Evolutionary conservation across 2,113 vertebrate species (phyloP).

Genomic region (Polyodon spathula): DNA sequence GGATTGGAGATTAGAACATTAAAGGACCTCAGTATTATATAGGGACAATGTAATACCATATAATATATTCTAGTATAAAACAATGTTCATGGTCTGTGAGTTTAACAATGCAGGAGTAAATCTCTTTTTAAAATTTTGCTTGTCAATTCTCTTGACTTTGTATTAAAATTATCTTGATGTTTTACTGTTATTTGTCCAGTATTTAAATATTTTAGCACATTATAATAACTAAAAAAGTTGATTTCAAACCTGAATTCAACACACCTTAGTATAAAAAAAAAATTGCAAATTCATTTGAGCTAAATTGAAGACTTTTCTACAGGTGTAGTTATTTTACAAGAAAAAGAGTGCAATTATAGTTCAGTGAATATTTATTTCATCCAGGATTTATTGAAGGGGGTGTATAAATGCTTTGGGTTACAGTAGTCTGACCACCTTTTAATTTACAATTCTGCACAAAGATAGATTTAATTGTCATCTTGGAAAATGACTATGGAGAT

Average conservation of each 20-base stretch:
- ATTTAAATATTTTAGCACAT: too few relatives aligned
- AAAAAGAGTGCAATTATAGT: not conserved
- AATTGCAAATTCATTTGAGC: not conserved
- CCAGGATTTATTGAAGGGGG: not conserved
- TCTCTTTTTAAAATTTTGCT: too few relatives aligned
- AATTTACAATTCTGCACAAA: not conserved
- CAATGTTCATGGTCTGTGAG: too few relatives aligned
- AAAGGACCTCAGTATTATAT: not conserved
- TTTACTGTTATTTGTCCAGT: too few relatives aligned
- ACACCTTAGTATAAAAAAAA: not conserved
- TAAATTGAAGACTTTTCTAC: not conserved
- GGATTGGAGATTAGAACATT: not conserved
- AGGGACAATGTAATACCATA: not conserved
- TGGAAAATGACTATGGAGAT: not conserved
- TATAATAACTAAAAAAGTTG: too few relatives aligned
- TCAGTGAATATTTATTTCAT: constrained; percentile 10
- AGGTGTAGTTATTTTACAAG: not conserved
- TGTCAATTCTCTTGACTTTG: too few relatives aligned
- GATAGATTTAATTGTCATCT: not conserved
- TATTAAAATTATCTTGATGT: too few relatives aligned
- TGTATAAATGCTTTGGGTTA: not conserved
- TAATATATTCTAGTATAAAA: too few relatives aligned
- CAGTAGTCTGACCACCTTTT: not conserved
- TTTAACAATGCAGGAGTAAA: too few relatives aligned
- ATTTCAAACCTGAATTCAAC: too few relatives aligned